Evolutionary conservation across 2,113 vertebrate genomes (phyloP).

Genomic region (Gobiocypris rarus): DNA sequence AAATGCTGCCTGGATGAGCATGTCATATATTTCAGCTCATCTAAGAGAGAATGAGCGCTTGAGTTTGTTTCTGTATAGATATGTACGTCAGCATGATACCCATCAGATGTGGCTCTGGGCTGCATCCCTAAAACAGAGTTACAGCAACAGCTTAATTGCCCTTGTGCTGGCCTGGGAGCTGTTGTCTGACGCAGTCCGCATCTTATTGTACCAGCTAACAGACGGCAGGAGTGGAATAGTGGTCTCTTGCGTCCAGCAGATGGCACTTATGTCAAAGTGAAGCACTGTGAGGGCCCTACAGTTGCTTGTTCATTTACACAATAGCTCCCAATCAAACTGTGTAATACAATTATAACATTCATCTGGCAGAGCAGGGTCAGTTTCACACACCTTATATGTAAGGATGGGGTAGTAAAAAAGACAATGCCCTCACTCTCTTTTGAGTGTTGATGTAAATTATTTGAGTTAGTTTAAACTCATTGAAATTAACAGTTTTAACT

Average conservation of each 20-base stretch:
- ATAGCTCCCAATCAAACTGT: constrained; percentile 54
- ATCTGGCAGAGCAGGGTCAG: constrained; percentile 39
- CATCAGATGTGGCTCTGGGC: neutral
- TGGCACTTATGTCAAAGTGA: constrained; percentile 64
- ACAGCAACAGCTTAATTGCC: neutral
- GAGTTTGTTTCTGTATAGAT: constrained; percentile 6
- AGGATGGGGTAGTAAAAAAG: too few species aligned
- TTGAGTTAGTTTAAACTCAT: too few species aligned
- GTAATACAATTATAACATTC: constrained; percentile 57
- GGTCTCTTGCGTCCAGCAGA: constrained; percentile 52
- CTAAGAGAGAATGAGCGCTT: neutral
- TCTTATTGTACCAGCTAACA: constrained; percentile 16
- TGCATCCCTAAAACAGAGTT: neutral
- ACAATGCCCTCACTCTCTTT: too few species aligned
- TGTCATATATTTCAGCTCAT: neutral
- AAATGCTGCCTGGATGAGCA: neutral
- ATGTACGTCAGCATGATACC: neutral
- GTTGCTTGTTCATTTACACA: constrained; percentile 40
- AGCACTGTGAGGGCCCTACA: neutral
- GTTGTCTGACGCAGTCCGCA: neutral
- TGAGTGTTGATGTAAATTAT: too few species aligned
- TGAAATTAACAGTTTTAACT: too few species aligned
- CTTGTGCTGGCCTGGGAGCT: neutral
- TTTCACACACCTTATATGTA: neutral
- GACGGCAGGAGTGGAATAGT: constrained; percentile 9